Evolutionary conservation across 2,888 invertebrate species (phyloP), one percentile per base, ranked within the genome.

Genomic region (Acleris holmiana): DNA sequence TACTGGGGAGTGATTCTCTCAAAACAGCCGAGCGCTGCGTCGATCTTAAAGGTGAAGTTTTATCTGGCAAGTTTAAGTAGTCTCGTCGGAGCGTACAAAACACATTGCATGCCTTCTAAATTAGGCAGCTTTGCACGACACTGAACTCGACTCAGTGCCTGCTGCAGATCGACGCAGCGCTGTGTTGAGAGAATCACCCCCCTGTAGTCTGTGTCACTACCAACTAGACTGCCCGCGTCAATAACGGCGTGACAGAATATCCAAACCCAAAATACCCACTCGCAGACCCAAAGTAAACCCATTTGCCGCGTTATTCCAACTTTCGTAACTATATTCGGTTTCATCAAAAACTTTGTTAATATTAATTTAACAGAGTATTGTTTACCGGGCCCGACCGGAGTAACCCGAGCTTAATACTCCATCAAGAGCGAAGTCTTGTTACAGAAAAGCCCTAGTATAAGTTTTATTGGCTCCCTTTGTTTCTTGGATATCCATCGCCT

Each of bases 381-480:
- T 29, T 41, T 7, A 19, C 47, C 15, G 18, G 23, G 13, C 46
- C 5, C 47, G 18, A 18, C 25, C 41, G n/a, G 19, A 49, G 23
- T 49, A 2, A 3, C 49, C 49, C 10, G 17, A 50, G 50, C 21
- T 21, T 44, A 25, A 41, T 25, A 44, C 35, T 10, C 18, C 8
- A 48, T 50, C 17, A 21, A 56, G 61, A 61, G 49, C 25, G 49
- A 56, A 56, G 48, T 44, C 49, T 41, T 49, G 49, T 44, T 61
- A 55, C 21, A 44, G 15, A 40, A 29, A 49, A 55, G 29, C 54
- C 25, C 18, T 18, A 8, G 25, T 18, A 25, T 51, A 51, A 56
- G 7, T 49, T 44, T 56, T 44, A 57, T 62, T 50, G 56, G 46
- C 21, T 50, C 41, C 10, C 29, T 35, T 23, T 44, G 13, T 25